Percentiles rank a stretch among this genome's conserved stretches.
phyloP scores from a whole-genome alignment of 2,888 invertebrate species.

The Lordiphosa andalusiaca region DNA sequence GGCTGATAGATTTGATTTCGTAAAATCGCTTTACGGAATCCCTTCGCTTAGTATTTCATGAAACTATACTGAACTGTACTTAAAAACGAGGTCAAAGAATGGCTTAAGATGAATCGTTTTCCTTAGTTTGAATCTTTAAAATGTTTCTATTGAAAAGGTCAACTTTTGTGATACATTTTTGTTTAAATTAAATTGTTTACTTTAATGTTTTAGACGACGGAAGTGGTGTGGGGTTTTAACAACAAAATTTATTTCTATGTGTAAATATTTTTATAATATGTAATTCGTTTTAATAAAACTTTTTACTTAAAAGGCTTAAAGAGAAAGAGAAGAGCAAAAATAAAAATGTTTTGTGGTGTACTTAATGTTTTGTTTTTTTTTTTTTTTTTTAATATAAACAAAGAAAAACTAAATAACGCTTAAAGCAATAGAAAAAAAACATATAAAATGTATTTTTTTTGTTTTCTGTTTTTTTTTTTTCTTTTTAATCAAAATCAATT shows the following conservation, averaged over 20 bases:
- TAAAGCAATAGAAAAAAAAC: constrained; percentile 67
- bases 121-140: too few species aligned
- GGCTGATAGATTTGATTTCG: too few species aligned
- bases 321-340: constrained; percentile 51
- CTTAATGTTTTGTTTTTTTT: constrained; percentile 14
- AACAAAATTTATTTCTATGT: constrained; percentile 65
- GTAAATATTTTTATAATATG: constrained; percentile 37
- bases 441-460: constrained; percentile 43
- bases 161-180: constrained; percentile 13
- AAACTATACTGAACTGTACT: too few species aligned
- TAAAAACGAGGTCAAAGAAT: too few species aligned
- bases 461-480: constrained; percentile 26
- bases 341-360: constrained; percentile 42
- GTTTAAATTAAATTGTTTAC: constrained; percentile 31
- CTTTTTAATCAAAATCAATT: constrained; percentile 46
- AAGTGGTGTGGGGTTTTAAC: constrained; percentile 45
- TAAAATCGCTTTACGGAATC: too few species aligned
- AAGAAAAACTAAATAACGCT: constrained; percentile 75
- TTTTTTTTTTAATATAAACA: constrained; percentile 58
- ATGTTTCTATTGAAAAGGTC: too few species aligned
- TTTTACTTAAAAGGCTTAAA: constrained; percentile 43
- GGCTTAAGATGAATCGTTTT: too few species aligned
- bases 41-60: too few species aligned
- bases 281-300: constrained; percentile 51
- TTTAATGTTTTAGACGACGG: constrained; percentile 22